These are phyloP conservation scores for Osmerus mordax DNA, from an alignment of 2,113 vertebrate genomes.

Conservation along the genomic window DNA sequence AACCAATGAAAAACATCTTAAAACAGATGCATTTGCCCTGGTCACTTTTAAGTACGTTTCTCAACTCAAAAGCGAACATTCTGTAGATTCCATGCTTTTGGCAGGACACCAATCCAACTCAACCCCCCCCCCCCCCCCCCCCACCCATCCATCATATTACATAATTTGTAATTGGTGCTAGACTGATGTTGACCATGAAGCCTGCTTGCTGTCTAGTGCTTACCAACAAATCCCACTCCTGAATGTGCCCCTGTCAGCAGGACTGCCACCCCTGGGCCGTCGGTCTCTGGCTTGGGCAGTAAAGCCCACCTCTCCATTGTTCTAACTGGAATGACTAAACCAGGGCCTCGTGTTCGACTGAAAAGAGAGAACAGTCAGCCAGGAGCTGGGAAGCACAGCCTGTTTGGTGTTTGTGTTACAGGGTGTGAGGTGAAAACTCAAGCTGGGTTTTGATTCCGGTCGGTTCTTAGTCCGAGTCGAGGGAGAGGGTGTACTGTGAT, in stretches of 20 bases:
- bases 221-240: conserved; percentile 39
- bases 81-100: not conserved
- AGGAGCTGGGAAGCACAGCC: not conserved
- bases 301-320: conserved; percentile 55
- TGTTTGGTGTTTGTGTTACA: no score
- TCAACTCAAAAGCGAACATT: no score
- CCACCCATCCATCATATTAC: not conserved
- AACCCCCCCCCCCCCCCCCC: not conserved
- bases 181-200: not conserved
- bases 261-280: conserved; percentile 35
- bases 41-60: no score
- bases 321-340: conserved; percentile 43
- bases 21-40: no score
- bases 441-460: conserved; percentile 6
- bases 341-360: conserved; percentile 7
- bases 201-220: conserved; percentile 11
- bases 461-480: no score
- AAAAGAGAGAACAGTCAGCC: conserved; percentile 2
- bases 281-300: conserved; percentile 30
- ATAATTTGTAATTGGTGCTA: not conserved
- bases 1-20: no score
- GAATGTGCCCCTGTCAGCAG: conserved; percentile 60
- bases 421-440: not conserved
- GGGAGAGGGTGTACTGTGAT: no score
- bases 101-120: not conserved